phyloP scores from a whole-genome alignment of 2,113 vertebrate species.

The Typhlomys cinereus region DNA sequence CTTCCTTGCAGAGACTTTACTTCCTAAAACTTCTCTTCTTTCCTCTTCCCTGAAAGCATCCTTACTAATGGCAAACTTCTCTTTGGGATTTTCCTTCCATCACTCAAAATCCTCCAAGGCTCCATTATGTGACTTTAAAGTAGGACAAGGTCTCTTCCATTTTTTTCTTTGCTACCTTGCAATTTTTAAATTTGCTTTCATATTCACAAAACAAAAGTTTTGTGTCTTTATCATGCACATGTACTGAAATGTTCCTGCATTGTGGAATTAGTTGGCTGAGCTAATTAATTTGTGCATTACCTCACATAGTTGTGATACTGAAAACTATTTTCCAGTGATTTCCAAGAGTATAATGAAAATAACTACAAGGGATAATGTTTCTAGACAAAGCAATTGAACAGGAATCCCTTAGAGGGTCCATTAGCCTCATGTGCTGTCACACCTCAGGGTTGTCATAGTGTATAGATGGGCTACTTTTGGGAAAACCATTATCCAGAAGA shows the following conservation, averaged over 20 bases:
- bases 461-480: neutral
- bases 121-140: neutral
- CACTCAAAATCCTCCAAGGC: neutral
- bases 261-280: neutral
- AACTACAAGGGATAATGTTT: neutral
- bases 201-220: neutral
- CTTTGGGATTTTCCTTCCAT: neutral
- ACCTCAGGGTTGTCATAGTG: neutral
- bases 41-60: neutral
- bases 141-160: neutral
- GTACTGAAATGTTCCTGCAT: neutral
- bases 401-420: neutral
- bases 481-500: neutral
- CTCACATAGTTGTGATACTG: neutral
- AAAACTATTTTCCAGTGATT: neutral
- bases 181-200: neutral
- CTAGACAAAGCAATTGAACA: neutral
- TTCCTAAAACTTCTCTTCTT: neutral
- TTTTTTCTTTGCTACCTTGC: neutral
- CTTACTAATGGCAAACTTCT: slow-evolving; percentile 6
- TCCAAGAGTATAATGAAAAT: neutral
- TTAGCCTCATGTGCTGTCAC: neutral
- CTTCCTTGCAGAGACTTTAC: neutral
- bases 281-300: neutral
- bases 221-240: neutral